These are phyloP conservation scores for Zygaena filipendulae DNA, from an alignment of 2,888 invertebrate genomes.

Conservation along the genomic window DNA sequence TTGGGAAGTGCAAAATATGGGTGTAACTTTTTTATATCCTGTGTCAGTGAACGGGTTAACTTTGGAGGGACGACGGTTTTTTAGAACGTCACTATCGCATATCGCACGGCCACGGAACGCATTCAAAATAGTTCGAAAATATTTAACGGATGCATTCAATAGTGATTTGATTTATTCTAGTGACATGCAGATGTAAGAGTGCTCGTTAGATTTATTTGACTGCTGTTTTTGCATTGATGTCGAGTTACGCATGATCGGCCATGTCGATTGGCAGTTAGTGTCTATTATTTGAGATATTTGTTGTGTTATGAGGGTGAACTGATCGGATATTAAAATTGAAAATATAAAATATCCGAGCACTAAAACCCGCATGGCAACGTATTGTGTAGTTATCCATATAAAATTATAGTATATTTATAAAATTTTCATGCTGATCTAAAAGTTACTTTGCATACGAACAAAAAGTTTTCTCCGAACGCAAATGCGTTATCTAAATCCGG, in stretches of 20 bases:
- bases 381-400: neutral
- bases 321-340: slow-evolving; percentile 7
- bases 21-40: slow-evolving; percentile 63
- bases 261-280: slow-evolving; percentile 62
- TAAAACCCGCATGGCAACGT: neutral
- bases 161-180: slow-evolving; percentile 67
- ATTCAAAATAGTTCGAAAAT: slow-evolving; percentile 67
- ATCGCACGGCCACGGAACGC: slow-evolving; percentile 28
- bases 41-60: slow-evolving; percentile 64
- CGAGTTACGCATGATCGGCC: slow-evolving; percentile 59
- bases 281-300: slow-evolving; percentile 44
- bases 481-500: slow-evolving; percentile 41
- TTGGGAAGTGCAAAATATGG: slow-evolving; percentile 68
- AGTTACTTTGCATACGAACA: slow-evolving; percentile 21
- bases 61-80: slow-evolving; percentile 46
- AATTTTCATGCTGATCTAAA: no score
- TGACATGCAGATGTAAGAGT: slow-evolving; percentile 65
- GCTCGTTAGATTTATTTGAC: slow-evolving; percentile 67
- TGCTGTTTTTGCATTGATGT: slow-evolving; percentile 59
- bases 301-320: slow-evolving; percentile 25
- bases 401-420: neutral
- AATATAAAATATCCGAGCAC: slow-evolving; percentile 1
- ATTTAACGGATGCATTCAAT: slow-evolving; percentile 65
- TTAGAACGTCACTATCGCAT: slow-evolving; percentile 23
- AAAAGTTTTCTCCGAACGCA: slow-evolving; percentile 20